Evolutionary conservation across 2,113 vertebrate species (phyloP).

Genomic region (Monopterus albus): DNA sequence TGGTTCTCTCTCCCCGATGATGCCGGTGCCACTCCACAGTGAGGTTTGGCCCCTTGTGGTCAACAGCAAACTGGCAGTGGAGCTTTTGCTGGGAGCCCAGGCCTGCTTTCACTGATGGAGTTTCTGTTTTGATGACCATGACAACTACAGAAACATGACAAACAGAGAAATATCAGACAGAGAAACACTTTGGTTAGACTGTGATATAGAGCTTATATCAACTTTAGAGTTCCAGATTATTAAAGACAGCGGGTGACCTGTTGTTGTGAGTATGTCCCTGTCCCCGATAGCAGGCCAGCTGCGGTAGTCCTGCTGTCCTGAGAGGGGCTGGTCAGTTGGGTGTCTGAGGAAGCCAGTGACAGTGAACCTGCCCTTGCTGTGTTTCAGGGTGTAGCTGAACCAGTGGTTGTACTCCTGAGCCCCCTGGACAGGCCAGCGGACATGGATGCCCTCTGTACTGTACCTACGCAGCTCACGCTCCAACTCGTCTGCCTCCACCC

Average conservation of each 20-base stretch:
- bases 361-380: constrained; percentile 61
- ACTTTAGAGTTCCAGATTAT: too few relatives aligned
- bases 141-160: constrained; percentile 66
- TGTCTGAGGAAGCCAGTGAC: constrained; percentile 76
- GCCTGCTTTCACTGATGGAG: constrained; percentile 62
- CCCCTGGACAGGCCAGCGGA: constrained; percentile 75
- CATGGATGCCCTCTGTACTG: constrained; percentile 66
- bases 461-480: constrained; percentile 80
- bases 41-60: constrained; percentile 65
- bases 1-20: constrained; percentile 49
- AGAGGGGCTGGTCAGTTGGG: constrained; percentile 37
- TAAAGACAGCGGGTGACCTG: constrained; percentile 69
- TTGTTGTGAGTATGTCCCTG: constrained; percentile 55
- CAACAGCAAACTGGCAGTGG: constrained; percentile 79
- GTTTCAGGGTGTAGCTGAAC: constrained; percentile 75
- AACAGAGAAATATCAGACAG: background rate
- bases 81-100: constrained; percentile 67
- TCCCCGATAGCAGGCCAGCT: constrained; percentile 63
- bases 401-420: constrained; percentile 65
- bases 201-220: background rate
- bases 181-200: background rate
- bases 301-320: constrained; percentile 37
- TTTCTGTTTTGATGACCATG: constrained; percentile 71
- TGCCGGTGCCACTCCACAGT: constrained; percentile 70
- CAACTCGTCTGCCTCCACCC: constrained; percentile 46